A percentile compares a stretch with the other conserved stretches of the same genome.
Evolutionary conservation across 1,140 invertebrate species (phyloP).

Genomic region (Reticulitermes speratus): DNA sequence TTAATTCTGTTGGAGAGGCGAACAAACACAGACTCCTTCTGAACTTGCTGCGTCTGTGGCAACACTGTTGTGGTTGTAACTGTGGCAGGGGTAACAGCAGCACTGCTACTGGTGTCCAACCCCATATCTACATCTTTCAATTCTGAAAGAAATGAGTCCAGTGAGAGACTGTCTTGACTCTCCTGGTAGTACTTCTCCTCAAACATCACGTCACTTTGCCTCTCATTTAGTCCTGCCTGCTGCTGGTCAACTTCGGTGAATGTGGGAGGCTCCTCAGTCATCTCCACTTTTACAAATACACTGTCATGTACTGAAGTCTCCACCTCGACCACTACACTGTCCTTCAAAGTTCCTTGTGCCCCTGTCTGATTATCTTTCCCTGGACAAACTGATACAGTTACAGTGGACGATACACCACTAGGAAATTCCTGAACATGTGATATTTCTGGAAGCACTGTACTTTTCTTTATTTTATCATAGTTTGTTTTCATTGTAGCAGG

Average conservation of each 20-base stretch:
- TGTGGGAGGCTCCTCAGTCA: neutral
- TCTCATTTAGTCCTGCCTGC: neutral
- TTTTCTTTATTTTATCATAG: neutral
- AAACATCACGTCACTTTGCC: neutral
- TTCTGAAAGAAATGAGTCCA: conserved; percentile 52
- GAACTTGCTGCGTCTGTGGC: conserved; percentile 53
- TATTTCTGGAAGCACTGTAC: neutral
- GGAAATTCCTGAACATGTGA: neutral
- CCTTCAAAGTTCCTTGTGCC: neutral
- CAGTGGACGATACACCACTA: neutral
- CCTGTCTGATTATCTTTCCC: neutral
- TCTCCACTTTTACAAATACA: neutral
- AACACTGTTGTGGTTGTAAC: conserved; percentile 31
- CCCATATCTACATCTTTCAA: conserved; percentile 50
- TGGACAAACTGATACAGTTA: neutral
- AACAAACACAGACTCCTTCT: conserved; percentile 94
- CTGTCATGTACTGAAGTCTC: neutral
- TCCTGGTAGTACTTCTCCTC: conserved; percentile 19
- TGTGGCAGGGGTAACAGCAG: conserved; percentile 41
- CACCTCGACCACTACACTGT: neutral
- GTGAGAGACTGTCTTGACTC: conserved; percentile 36
- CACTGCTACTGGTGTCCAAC: conserved; percentile 32
- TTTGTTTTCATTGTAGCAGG: neutral
- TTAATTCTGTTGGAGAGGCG: conserved; percentile 94
- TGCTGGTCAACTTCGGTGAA: neutral